Conservation (phyloP, 64 coral and sea anemone genomes). For the Cladopsammia gracilis region DNA sequence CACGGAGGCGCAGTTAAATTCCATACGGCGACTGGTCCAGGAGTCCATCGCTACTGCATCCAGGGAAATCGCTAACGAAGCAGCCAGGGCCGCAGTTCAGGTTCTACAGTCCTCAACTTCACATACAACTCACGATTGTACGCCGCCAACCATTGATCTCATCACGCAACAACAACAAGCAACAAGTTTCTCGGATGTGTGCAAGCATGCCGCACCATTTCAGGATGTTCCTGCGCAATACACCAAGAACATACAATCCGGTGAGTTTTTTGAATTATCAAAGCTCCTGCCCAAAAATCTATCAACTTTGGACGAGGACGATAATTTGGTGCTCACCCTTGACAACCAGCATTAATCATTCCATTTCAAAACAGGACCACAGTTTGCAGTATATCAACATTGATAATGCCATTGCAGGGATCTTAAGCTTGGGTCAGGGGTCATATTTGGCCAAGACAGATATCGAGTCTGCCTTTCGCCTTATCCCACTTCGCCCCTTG, state of each 20-base stretch:
- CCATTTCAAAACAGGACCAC: not conserved
- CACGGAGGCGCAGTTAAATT: not conserved
- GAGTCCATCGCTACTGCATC: not conserved
- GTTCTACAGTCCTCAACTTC: not conserved
- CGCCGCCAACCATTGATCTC: not conserved
- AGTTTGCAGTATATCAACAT: not conserved
- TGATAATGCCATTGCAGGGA: not conserved
- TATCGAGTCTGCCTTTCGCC: conserved; percentile 8
- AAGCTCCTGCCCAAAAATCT: no score
- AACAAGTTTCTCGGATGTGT: not conserved
- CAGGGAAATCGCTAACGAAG: not conserved
- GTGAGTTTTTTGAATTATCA: no score
- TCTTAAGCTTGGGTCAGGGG: not conserved
- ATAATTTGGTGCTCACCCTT: no score
- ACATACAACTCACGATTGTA: not conserved
- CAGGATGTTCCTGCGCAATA: not conserved
- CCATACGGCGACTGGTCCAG: not conserved
- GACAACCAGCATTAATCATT: no score
- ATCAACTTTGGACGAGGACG: no score
- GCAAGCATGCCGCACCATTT: not conserved
- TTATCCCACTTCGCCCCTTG: not conserved
- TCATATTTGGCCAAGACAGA: conserved; percentile 4
- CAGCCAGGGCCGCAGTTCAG: no score
- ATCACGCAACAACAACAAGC: not conserved
- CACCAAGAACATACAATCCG: not conserved